Percentiles rank a stretch among this genome's conserved stretches.
Conservation (phyloP, 2,888 invertebrate genomes). For the Strigamia maritima region DNA sequence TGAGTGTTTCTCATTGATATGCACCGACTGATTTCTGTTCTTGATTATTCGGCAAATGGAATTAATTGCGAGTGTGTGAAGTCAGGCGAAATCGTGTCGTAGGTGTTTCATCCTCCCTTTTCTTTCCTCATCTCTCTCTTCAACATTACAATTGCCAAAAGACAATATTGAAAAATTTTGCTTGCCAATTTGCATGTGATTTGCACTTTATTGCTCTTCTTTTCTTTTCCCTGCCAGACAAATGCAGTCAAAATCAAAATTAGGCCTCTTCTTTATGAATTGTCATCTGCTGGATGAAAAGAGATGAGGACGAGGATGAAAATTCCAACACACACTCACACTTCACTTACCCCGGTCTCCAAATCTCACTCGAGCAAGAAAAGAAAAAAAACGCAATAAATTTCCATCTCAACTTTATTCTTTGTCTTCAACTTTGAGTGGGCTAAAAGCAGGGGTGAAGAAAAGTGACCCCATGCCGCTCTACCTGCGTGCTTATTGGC, state of each 20-base stretch:
- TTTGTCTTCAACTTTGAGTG: neutral
- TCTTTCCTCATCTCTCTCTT: neutral
- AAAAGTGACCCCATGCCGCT: neutral
- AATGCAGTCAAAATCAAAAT: neutral
- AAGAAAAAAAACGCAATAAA: neutral
- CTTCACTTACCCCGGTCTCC: neutral
- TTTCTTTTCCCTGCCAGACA: neutral
- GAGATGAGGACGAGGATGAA: neutral
- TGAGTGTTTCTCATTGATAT: neutral
- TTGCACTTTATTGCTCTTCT: conserved; percentile 36
- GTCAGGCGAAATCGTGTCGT: neutral
- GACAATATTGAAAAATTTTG: conserved; percentile 38
- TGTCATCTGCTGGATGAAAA: neutral
- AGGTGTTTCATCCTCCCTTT: neutral
- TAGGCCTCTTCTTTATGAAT: neutral
- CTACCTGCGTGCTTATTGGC: neutral
- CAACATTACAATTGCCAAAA: conserved; percentile 11
- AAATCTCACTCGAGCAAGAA: no score
- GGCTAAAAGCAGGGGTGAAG: neutral
- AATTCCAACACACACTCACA: neutral
- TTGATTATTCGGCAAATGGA: neutral
- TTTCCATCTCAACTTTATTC: conserved; percentile 4
- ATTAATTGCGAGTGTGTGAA: conserved; percentile 4
- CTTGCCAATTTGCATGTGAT: conserved; percentile 37
- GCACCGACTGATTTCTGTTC: neutral